These are phyloP conservation scores for Nasonia oneida DNA, from an alignment of 2,888 invertebrate genomes.

Conservation along the genomic window DNA sequence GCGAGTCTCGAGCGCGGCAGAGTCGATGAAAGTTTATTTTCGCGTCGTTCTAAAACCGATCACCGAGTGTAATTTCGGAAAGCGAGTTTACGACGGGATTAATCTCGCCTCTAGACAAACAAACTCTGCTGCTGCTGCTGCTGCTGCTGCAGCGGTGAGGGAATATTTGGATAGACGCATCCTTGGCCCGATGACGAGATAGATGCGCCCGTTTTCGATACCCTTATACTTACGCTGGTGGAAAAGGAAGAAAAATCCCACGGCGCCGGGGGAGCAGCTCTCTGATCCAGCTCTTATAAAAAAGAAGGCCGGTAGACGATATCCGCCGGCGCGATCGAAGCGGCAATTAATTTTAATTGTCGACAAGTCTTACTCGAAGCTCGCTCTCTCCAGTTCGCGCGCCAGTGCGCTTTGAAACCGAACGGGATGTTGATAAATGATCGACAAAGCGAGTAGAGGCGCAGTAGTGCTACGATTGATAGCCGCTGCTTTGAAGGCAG, in stretches of 20 bases:
- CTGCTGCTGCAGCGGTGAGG: too few relatives aligned
- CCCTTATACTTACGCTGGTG: neutral
- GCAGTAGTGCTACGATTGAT: constrained; percentile 68
- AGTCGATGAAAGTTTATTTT: constrained; percentile 32
- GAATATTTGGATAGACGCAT: neutral
- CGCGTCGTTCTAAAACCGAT: constrained; percentile 14
- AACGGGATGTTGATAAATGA: constrained; percentile 70
- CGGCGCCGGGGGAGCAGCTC: neutral
- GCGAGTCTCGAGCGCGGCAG: neutral
- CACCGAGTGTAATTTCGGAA: constrained; percentile 32
- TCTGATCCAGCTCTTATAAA: neutral
- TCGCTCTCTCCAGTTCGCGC: constrained; percentile 21
- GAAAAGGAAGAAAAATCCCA: neutral
- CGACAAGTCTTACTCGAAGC: constrained; percentile 67
- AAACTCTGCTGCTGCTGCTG: neutral
- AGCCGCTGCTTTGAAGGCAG: constrained; percentile 37
- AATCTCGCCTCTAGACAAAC: constrained; percentile 16
- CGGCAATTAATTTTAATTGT: constrained; percentile 73
- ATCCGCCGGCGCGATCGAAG: constrained; percentile 34
- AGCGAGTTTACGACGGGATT: constrained; percentile 32
- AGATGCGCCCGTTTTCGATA: neutral
- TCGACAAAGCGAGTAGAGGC: constrained; percentile 44
- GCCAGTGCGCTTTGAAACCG: constrained; percentile 54
- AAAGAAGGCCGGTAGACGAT: neutral
- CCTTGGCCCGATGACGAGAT: neutral